Conservation (phyloP, 2,113 vertebrate genomes). For the Ophiodon elongatus region DNA sequence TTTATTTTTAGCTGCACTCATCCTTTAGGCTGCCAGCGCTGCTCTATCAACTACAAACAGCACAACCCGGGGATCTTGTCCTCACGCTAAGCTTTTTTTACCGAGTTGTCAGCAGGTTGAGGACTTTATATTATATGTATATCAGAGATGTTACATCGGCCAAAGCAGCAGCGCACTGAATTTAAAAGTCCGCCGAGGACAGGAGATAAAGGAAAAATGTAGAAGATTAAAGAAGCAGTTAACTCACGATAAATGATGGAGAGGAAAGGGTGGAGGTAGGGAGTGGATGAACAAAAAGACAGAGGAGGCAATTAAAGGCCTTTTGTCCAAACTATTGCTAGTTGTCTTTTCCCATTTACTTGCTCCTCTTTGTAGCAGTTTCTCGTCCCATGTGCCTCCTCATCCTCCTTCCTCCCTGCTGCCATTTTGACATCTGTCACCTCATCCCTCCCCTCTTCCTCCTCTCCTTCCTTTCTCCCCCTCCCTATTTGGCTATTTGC, state of each 20-base stretch:
- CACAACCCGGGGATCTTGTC: neutral
- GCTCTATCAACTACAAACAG: neutral
- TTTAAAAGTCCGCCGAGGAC: neutral
- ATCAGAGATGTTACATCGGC: slow-evolving; percentile 1
- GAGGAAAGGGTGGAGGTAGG: neutral
- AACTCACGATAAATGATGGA: slow-evolving; percentile 20
- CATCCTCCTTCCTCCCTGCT: neutral
- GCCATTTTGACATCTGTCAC: slow-evolving; percentile 3
- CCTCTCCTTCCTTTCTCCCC: neutral
- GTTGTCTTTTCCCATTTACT: neutral
- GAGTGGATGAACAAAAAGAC: neutral
- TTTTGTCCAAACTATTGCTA: slow-evolving; percentile 19
- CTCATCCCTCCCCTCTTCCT: neutral
- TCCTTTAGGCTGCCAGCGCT: neutral
- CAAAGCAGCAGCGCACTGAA: slow-evolving; percentile 12
- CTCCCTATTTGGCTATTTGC: neutral
- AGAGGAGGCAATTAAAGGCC: slow-evolving; percentile 47
- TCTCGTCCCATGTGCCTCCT: neutral
- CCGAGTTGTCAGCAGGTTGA: slow-evolving; percentile 16
- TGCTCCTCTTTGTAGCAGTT: slow-evolving; percentile 7
- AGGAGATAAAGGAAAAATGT: neutral
- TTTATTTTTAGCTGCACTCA: neutral
- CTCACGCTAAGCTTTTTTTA: neutral
- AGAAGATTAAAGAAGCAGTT: neutral
- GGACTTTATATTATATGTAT: slow-evolving; percentile 22